Percentiles rank a stretch among this genome's conserved stretches.
Conservation (phyloP, 2,888 invertebrate genomes). For the Liposcelis brunnea region DNA sequence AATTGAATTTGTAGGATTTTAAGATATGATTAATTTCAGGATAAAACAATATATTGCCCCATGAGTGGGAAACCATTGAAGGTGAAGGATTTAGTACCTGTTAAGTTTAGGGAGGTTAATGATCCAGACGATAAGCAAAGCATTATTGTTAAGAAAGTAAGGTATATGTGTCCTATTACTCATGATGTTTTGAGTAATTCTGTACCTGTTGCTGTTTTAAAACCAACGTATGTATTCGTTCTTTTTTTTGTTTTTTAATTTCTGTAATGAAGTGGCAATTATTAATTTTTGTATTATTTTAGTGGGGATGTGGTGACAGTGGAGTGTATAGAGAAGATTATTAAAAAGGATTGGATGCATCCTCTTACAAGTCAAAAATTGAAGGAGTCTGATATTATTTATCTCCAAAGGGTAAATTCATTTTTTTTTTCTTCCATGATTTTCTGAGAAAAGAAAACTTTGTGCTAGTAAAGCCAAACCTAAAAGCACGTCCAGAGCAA, state of each 20-base stretch:
- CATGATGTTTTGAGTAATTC: conserved; percentile 90
- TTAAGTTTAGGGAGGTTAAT: conserved; percentile 81
- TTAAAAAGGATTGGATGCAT: conserved; percentile 92
- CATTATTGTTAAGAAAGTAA: conserved; percentile 70
- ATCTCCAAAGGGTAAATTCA: conserved; percentile 56
- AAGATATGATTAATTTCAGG: conserved; percentile 25
- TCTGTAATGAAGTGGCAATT: conserved; percentile 11
- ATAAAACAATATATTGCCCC: conserved; percentile 62
- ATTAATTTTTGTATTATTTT: conserved; percentile 19
- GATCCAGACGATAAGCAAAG: conserved; percentile 77
- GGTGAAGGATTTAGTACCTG: conserved; percentile 79
- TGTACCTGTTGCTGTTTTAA: conserved; percentile 82
- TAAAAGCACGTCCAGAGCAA: no score
- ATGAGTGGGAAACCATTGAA: conserved; percentile 71
- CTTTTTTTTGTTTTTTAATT: neutral
- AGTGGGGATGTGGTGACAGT: conserved; percentile 91
- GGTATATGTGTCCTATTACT: conserved; percentile 96
- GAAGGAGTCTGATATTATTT: conserved; percentile 81
- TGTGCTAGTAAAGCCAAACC: no score
- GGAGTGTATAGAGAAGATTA: conserved; percentile 91
- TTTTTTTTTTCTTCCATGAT: conserved; percentile 7
- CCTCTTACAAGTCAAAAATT: conserved; percentile 74
- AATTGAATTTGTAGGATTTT: neutral
- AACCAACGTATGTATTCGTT: conserved; percentile 45
- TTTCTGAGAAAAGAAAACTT: neutral